Percentiles rank a stretch among this genome's conserved stretches.
phyloP scores from a whole-genome alignment of 2,113 vertebrate genomes.

The Catharus fuscescens region DNA sequence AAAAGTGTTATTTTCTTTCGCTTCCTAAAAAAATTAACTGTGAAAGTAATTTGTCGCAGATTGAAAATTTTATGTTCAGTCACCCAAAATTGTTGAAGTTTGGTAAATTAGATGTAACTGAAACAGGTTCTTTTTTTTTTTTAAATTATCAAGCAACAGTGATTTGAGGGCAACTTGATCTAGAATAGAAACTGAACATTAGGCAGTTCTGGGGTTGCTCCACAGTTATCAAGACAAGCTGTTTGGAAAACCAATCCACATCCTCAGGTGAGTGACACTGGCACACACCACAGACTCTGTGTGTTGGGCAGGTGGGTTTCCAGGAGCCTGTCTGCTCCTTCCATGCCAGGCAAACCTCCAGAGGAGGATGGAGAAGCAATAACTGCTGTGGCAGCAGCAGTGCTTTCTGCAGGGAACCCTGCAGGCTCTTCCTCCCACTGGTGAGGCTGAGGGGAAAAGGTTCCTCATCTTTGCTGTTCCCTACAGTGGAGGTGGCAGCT shows the following conservation, averaged over 20 bases:
- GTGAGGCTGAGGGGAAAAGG: neutral
- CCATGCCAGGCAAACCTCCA: rapidly evolving
- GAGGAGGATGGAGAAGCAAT: neutral
- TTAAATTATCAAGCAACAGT: neutral
- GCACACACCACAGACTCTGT: no score
- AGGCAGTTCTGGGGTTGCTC: neutral
- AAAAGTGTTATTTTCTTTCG: neutral
- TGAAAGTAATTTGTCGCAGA: neutral
- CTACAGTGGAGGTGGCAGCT: neutral
- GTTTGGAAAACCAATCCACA: neutral
- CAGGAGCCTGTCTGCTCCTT: neutral
- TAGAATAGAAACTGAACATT: neutral
- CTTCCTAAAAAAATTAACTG: neutral
- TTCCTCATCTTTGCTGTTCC: neutral
- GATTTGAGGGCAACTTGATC: neutral
- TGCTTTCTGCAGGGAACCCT: neutral
- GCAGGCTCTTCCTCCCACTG: neutral
- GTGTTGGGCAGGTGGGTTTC: neutral
- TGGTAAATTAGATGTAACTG: neutral
- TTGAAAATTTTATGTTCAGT: neutral
- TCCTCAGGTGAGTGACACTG: neutral
- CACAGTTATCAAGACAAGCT: neutral
- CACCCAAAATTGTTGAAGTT: neutral
- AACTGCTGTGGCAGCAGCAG: neutral
- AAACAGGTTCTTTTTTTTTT: neutral